Evolutionary conservation across 2,888 invertebrate species (phyloP).

Genomic region (Tenthredo scrophulariae): DNA sequence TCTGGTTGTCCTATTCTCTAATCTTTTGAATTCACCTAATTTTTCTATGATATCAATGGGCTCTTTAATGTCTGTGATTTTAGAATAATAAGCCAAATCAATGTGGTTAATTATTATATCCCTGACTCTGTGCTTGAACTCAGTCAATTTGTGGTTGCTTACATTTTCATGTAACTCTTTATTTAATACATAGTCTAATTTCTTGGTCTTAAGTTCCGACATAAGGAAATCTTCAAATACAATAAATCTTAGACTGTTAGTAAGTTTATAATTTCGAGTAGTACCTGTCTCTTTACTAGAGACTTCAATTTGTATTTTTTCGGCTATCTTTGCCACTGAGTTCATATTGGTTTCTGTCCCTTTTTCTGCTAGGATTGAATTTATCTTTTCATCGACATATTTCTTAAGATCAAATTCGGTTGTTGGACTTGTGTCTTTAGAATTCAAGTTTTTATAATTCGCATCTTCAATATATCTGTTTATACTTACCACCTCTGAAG

Average conservation of each 20-base stretch:
- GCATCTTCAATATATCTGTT: too few relatives aligned
- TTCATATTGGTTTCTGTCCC: neutral
- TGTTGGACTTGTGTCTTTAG: too few relatives aligned
- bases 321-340: neutral
- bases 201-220: neutral
- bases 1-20: neutral
- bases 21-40: neutral
- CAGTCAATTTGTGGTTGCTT: neutral
- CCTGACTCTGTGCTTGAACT: neutral
- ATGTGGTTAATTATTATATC: neutral
- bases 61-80: neutral
- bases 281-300: neutral
- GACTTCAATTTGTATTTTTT: neutral
- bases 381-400: neutral
- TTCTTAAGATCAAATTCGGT: too few relatives aligned
- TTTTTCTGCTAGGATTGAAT: neutral
- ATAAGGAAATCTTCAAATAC: neutral
- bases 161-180: neutral
- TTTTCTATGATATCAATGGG: neutral
- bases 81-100: neutral
- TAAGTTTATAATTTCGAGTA: neutral
- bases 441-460: too few relatives aligned
- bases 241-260: neutral
- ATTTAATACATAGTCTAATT: neutral
- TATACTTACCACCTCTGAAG: too few relatives aligned